Conservation (phyloP, 2,797 vertebrate species). For the Pygocentrus nattereri region DNA sequence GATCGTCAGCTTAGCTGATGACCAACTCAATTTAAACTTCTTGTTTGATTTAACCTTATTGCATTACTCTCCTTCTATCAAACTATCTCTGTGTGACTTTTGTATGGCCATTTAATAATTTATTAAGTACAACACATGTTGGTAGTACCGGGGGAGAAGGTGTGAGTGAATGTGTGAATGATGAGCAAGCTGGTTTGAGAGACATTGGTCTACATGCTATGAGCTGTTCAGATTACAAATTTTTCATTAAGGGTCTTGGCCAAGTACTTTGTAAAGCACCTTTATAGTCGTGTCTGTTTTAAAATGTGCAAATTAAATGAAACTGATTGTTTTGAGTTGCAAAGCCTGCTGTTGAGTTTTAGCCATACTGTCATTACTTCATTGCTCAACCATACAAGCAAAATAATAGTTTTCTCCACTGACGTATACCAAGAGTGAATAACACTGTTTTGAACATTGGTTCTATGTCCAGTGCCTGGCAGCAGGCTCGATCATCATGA, state of each 20-base stretch:
- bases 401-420: background rate
- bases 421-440: background rate
- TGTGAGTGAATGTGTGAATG: no score
- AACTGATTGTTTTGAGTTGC: background rate
- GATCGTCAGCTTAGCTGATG: no score
- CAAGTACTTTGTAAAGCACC: background rate
- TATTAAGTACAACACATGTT: no score
- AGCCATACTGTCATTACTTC: background rate
- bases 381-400: background rate
- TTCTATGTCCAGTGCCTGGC: conserved; percentile 87
- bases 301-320: background rate
- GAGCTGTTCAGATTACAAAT: background rate
- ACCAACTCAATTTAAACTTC: no score
- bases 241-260: background rate
- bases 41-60: no score
- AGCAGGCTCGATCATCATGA: conserved; percentile 99
- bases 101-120: no score
- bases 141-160: no score
- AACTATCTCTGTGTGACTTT: no score
- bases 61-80: no score
- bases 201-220: no score
- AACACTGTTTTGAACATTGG: background rate
- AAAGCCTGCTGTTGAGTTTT: background rate
- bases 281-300: background rate
- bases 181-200: no score